phyloP scores from a whole-genome alignment of 2,113 vertebrate species.

The Plecotus auritus region DNA sequence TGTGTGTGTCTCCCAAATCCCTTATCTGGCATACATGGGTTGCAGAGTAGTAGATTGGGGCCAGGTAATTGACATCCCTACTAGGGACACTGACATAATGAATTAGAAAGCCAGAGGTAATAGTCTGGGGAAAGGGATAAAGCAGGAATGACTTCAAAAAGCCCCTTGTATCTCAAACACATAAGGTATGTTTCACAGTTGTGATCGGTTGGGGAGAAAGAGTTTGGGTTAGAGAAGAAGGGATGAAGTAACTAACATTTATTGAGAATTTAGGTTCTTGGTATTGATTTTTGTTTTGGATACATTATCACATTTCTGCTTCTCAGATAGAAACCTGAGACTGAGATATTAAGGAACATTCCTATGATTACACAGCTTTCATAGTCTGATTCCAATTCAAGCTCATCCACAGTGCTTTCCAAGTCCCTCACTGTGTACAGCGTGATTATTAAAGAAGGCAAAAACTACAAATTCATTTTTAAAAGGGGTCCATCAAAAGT shows the following conservation, averaged over 20 bases:
- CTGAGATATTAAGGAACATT: not conserved
- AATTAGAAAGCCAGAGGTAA: not conserved
- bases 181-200: not conserved
- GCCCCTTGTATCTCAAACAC: not conserved
- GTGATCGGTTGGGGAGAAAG: not conserved
- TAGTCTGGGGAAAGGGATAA: too few relatives aligned
- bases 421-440: not conserved
- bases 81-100: not conserved
- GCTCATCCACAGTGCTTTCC: not conserved
- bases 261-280: not conserved
- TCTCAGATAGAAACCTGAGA: not conserved
- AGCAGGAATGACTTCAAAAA: not conserved
- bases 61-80: not conserved
- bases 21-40: not conserved
- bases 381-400: not conserved
- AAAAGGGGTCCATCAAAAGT: not conserved
- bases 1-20: not conserved
- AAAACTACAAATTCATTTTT: not conserved
- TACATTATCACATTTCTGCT: not conserved
- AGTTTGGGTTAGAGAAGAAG: not conserved
- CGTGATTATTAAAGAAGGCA: not conserved
- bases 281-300: not conserved
- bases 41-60: not conserved
- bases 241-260: not conserved
- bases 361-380: not conserved